Conservation (phyloP, 2,797 vertebrate species). For the Perodicticus potto region DNA sequence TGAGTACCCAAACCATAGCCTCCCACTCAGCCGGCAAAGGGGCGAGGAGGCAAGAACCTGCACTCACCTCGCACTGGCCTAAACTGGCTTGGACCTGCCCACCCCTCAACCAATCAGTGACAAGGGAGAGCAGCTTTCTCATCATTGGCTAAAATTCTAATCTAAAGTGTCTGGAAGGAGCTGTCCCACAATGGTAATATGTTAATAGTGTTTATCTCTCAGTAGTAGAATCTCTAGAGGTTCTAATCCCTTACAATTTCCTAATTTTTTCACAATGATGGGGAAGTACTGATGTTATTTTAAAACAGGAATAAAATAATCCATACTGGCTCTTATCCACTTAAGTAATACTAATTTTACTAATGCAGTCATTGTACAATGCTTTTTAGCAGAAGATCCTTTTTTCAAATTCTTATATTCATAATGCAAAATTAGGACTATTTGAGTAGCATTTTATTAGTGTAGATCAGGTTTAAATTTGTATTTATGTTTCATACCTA, state of each 20-base stretch:
- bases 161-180: neutral
- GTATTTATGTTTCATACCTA: neutral
- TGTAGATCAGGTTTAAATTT: neutral
- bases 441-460: neutral
- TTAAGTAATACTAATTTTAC: neutral
- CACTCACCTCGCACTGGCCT: conserved; percentile 1
- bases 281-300: neutral
- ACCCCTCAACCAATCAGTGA: neutral
- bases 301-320: neutral
- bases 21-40: fast-evolving
- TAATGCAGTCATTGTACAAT: neutral
- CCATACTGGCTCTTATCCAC: neutral
- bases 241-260: neutral
- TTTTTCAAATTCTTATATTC: neutral
- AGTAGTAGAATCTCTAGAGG: neutral
- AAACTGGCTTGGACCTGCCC: neutral
- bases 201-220: neutral
- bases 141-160: neutral
- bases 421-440: neutral
- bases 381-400: neutral
- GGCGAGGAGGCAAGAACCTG: fast-evolving
- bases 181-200: neutral
- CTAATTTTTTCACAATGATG: neutral
- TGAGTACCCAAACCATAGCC: fast-evolving
- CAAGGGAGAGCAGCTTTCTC: neutral